Evolutionary conservation across 1,140 invertebrate genomes (phyloP).

Genomic region (Caerostris darwini): DNA sequence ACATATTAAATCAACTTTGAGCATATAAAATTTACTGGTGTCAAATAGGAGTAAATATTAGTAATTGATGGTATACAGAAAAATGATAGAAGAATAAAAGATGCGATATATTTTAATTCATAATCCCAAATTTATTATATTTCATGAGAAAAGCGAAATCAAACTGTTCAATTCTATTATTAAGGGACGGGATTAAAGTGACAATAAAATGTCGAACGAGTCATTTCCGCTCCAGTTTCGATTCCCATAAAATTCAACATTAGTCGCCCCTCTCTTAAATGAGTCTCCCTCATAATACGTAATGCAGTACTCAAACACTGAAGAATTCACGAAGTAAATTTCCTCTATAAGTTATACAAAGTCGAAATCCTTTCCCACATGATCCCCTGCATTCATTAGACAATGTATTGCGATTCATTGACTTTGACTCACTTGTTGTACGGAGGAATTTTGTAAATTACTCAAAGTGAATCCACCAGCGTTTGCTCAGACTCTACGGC

Average conservation of each 20-base stretch:
- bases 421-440: conserved; percentile 37
- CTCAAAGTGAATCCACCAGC: conserved; percentile 3
- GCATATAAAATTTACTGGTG: no score
- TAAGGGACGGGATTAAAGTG: background rate
- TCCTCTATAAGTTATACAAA: conserved; percentile 32
- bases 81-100: background rate
- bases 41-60: no score
- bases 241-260: conserved; percentile 38
- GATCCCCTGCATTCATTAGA: conserved; percentile 34
- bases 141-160: background rate
- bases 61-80: background rate
- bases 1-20: no score
- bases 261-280: conserved; percentile 11
- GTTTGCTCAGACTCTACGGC: conserved; percentile 37
- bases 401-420: conserved; percentile 51
- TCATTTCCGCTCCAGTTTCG: conserved; percentile 20
- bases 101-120: background rate
- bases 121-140: conserved; percentile 6
- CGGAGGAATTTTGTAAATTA: conserved; percentile 41
- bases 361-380: background rate
- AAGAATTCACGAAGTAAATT: conserved; percentile 44
- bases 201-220: background rate
- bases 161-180: background rate
- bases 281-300: background rate
- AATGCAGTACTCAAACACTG: conserved; percentile 5